Evolutionary conservation across 2,888 invertebrate species (phyloP), one percentile per base, ranked within the genome.

Genomic region (Melanostoma scalare): DNA sequence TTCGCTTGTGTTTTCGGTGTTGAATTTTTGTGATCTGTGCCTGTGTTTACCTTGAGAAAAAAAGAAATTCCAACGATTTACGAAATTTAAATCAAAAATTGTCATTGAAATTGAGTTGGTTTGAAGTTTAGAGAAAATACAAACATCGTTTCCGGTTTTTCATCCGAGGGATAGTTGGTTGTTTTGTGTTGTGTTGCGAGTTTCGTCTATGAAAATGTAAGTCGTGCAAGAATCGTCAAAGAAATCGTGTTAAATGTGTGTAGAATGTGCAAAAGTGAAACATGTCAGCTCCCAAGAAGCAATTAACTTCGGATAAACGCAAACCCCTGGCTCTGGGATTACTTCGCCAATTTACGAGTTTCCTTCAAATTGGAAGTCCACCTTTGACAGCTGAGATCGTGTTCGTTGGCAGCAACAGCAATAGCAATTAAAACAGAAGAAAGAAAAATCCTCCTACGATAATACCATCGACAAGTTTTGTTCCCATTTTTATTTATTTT

Each of bases 221-320:
- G 69, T 65, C 69, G 74, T 75, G 80, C 68, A 69, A 48, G 20
- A 5, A 55, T n/a, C 38, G 48, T 50, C 50, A 56, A 58, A 33
- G 31, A 9, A 44, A 10, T 35, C 6, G 33, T 6, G 58, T 44
- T 4, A 56, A 52, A n/a, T 56, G 9, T 58, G 69, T 58, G 58
- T 63, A 10, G 9, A 74, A 78, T 84, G 79, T 84, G 74, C 75
- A 75, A 84, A 67, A 74, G 84, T 67, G 71, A 84, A 79, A 84
- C 74, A 84, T 84, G 84, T 79, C 74, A 10, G 55, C 48, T 61
- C 38, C 53, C 33, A 79, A 48, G 71, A 20, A 61, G 58, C 65
- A 53, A 65, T 36, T 84, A 67, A 79, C 55, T 50, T 84, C 84
- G 84, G 79, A 75, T 84, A 84, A 71, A 71, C 78, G 78, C 40